These are phyloP conservation scores for Drosophila sordidula DNA, from an alignment of 2,888 invertebrate species.

Conservation along the genomic window DNA sequence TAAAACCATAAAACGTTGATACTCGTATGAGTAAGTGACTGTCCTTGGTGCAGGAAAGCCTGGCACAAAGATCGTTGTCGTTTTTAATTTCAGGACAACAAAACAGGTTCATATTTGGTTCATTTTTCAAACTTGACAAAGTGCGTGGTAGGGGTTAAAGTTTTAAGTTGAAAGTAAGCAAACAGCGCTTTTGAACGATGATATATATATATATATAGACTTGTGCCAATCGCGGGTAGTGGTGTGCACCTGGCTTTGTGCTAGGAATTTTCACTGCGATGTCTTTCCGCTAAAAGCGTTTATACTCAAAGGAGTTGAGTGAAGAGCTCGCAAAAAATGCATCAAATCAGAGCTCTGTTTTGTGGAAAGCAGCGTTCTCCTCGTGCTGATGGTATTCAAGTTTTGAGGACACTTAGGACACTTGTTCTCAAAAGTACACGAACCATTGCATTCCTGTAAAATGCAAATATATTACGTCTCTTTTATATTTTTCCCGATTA, in stretches of 20 bases:
- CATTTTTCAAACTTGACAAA: constrained; percentile 27
- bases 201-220: background rate
- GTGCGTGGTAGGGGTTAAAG: constrained; percentile 29
- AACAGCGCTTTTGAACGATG: constrained; percentile 59
- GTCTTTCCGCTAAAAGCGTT: constrained; percentile 61
- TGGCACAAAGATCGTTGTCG: too few relatives aligned
- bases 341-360: constrained; percentile 49
- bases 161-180: constrained; percentile 67
- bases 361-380: constrained; percentile 16
- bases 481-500: background rate
- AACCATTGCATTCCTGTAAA: constrained; percentile 24
- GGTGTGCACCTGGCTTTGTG: constrained; percentile 38
- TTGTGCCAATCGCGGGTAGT: constrained; percentile 12
- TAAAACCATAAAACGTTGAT: constrained; percentile 1
- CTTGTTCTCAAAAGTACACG: background rate
- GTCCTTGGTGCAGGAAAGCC: too few relatives aligned
- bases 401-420: background rate
- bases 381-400: constrained; percentile 12
- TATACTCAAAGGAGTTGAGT: constrained; percentile 59
- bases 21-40: too few relatives aligned
- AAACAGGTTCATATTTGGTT: constrained; percentile 36
- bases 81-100: constrained; percentile 32
- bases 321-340: constrained; percentile 36
- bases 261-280: constrained; percentile 13
- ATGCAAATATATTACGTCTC: constrained; percentile 25